Base-by-base conservation (phyloP, 2,888 invertebrate species). In the Octonoba sinensis region DNA sequence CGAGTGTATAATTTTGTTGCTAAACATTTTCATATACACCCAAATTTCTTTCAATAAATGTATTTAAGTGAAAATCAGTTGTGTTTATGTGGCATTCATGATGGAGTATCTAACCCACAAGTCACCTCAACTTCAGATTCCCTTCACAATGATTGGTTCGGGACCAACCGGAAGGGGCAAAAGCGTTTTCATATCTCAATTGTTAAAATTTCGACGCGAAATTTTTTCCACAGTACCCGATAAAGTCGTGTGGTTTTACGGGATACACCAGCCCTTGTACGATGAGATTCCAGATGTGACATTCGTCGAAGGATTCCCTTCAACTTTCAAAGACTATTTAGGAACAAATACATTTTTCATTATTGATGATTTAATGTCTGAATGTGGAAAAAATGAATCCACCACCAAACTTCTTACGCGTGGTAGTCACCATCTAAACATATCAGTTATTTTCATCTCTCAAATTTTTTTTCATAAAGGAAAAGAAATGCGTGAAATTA, bases 361-460 rank as follows among this genome's bases (percentile, higher is more conserved):
- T 2, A 60, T 76, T 16, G 54, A 76, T 12, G 46, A 76, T 69
- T 51, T 76, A 15, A 76, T 76, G 76, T 11, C 11, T 51, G 62
- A n/a, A n/a, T n/a, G n/a, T n/a, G n/a, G n/a, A n/a, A n/a, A n/a
- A n/a, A n/a, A n/a, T n/a, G n/a, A n/a, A n/a, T n/a, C n/a, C n/a
- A n/a, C n/a, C n/a, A n/a, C n/a, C n/a, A n/a, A n/a, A n/a, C n/a
- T n/a, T n/a, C n/a, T n/a, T n/a, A n/a, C n/a, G n/a, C n/a, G n/a
- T n/a, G n/a, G n/a, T n/a, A n/a, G n/a, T n/a, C n/a, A n/a, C n/a
- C n/a, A n/a, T n/a, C n/a, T n/a, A n/a, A n/a, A n/a, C n/a, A n/a
- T n/a, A n/a, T n/a, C n/a, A n/a, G n/a, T n/a, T n/a, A n/a, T n/a
- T n/a, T n/a, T n/a, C n/a, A n/a, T n/a, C n/a, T n/a, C n/a, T n/a